phyloP scores from a whole-genome alignment of 2,797 vertebrate genomes.

The Okamejei kenojei region DNA sequence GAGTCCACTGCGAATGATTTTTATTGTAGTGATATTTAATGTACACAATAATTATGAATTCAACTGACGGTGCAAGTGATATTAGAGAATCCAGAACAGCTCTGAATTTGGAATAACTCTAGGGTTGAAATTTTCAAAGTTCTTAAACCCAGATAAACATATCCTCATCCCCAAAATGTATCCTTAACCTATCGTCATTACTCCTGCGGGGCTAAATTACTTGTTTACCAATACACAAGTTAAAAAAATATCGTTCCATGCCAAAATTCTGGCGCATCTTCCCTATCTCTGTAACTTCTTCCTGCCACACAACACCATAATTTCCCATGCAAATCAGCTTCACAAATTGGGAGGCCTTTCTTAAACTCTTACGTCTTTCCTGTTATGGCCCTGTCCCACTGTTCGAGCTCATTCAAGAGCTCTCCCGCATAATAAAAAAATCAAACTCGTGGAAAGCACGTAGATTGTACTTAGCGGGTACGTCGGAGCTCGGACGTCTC shows the following conservation, averaged over 20 bases:
- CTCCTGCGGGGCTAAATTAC: background rate
- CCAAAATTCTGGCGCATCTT: background rate
- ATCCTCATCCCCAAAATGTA: background rate
- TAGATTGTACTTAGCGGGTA: too few relatives aligned
- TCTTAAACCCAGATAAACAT: background rate
- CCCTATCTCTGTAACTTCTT: background rate
- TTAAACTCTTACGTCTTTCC: background rate
- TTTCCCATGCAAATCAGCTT: background rate
- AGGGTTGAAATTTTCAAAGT: background rate
- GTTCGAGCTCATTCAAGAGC: too few relatives aligned
- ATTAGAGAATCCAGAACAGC: too few relatives aligned
- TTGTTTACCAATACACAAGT: background rate
- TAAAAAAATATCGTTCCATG: background rate
- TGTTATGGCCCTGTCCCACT: too few relatives aligned
- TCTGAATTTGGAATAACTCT: background rate
- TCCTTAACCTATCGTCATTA: background rate
- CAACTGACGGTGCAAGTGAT: too few relatives aligned
- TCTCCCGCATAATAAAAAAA: too few relatives aligned
- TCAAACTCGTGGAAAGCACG: too few relatives aligned
- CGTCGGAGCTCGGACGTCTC: too few relatives aligned
- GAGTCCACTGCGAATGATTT: too few relatives aligned
- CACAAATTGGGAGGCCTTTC: background rate
- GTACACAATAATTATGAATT: too few relatives aligned
- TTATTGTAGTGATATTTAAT: too few relatives aligned
- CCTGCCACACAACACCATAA: background rate